Evolutionary conservation across 2,113 vertebrate species (phyloP), one percentile per base, ranked within the genome.

Genomic region (Grantiella picta): DNA sequence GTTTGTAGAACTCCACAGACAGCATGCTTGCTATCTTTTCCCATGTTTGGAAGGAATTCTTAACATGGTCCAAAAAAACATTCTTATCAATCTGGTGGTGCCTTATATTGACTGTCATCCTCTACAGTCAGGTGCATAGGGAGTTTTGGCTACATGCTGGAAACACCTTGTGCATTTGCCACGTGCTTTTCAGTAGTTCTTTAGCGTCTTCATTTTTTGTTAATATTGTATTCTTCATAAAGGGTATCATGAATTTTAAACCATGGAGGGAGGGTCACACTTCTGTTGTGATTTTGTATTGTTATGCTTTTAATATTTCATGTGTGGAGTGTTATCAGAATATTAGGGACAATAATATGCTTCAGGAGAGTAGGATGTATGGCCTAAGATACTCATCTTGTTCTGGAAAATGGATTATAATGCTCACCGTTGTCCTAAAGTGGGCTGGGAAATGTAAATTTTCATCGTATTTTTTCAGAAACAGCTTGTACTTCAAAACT

Each of bases 11-110:
- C 53, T 38, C 42, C 2, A 9, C 24, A 63, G 77, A 31, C 42
- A 77, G 42, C 47, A 29, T 0, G 10, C 54, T 44, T 6, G 0
- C 59, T 84, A 22, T 59, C 70, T 53, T 60, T 80, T 86, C 61
- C 94, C 82, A 47, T 91, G 77, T 96, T 88, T 92, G 90, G 82
- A 94, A 88, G 52, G 78, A 82, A n/a, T 11, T 28, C 53, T 75
- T 91, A 65, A 64, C 36, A 8, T 49, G 49, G 64, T 80, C 85
- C 22, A 45, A 73, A 90, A 89, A 86, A 91, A 31, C 53, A 20
- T 57, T 64, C 54, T 95, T 95, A 73, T 64, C 81, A 88, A 9
- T 53, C 40, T 82, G 36, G 42, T 91, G 75, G 38, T 93, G 57
- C 81, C 33, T 66, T 79, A 9, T 57, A 44, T 61, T 94, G 70